A percentile compares a stretch with the other conserved stretches of the same genome.
Conservation (phyloP, 2,888 invertebrate genomes). For the Amblyjoppa proteus region DNA sequence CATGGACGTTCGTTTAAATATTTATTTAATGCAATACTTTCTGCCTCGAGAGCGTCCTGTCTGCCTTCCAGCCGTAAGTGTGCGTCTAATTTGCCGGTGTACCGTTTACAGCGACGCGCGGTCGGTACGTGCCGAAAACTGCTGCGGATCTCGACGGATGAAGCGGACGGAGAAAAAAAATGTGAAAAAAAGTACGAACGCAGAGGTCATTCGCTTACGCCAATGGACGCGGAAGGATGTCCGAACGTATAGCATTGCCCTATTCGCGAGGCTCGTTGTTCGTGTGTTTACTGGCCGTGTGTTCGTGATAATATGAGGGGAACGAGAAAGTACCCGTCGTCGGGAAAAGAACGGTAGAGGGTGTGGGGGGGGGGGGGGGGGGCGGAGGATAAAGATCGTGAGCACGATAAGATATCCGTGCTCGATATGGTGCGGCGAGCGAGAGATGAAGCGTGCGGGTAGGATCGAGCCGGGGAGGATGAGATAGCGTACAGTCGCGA, state of each 20-base stretch:
- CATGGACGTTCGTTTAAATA: too few relatives aligned
- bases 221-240: conserved; percentile 35
- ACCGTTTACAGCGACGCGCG: background rate
- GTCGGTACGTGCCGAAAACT: background rate
- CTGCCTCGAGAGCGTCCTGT: too few relatives aligned
- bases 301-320: conserved; percentile 58
- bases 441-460: conserved; percentile 25
- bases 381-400: conserved; percentile 54
- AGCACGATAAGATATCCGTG: conserved; percentile 63
- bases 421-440: conserved; percentile 46
- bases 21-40: too few relatives aligned
- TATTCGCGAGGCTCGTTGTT: conserved; percentile 20
- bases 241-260: background rate
- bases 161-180: background rate
- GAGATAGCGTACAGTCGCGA: conserved; percentile 42
- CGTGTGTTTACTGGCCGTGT: conserved; percentile 63
- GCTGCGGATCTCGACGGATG: background rate
- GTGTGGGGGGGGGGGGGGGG: conserved; percentile 12
- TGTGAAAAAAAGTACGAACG: conserved; percentile 22
- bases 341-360: conserved; percentile 5
- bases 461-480: conserved; percentile 24
- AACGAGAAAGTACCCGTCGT: conserved; percentile 20
- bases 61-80: background rate
- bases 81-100: background rate
- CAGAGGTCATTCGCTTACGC: conserved; percentile 44